Evolutionary conservation across 2,888 invertebrate genomes (phyloP).

Genomic region (Lycocerus yunnanus): DNA sequence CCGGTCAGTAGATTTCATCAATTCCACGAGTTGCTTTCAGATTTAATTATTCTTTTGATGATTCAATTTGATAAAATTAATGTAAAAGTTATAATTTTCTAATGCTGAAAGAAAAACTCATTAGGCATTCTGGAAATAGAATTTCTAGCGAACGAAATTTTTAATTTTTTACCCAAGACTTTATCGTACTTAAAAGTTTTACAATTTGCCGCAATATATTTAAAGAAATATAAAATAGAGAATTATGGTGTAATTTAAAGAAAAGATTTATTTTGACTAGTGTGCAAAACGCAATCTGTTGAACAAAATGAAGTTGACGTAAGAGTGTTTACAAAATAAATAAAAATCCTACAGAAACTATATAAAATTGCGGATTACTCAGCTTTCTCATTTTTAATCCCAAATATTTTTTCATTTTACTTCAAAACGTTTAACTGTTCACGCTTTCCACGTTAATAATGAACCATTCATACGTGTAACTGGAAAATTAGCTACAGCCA

Average conservation of each 20-base stretch:
- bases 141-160: not conserved
- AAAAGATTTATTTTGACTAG: not conserved
- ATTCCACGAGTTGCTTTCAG: not conserved
- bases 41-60: not conserved
- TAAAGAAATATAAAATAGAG: not conserved
- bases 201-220: not conserved
- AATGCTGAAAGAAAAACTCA: not conserved
- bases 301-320: not conserved
- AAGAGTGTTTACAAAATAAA: not conserved
- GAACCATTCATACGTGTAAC: not conserved
- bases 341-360: not conserved
- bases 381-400: not conserved
- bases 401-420: not conserved
- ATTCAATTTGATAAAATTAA: not conserved
- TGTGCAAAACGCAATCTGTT: not conserved
- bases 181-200: not conserved
- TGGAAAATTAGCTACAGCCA: not conserved
- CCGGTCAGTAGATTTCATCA: not conserved
- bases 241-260: not conserved
- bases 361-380: not conserved
- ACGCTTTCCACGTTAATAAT: not conserved
- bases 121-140: not conserved
- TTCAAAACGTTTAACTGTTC: not conserved
- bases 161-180: not conserved
- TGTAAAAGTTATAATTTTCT: not conserved